Percentiles rank a stretch among this genome's conserved stretches.
Evolutionary conservation across 2,888 invertebrate species (phyloP).

Genomic region (Syrphus vitripennis): DNA sequence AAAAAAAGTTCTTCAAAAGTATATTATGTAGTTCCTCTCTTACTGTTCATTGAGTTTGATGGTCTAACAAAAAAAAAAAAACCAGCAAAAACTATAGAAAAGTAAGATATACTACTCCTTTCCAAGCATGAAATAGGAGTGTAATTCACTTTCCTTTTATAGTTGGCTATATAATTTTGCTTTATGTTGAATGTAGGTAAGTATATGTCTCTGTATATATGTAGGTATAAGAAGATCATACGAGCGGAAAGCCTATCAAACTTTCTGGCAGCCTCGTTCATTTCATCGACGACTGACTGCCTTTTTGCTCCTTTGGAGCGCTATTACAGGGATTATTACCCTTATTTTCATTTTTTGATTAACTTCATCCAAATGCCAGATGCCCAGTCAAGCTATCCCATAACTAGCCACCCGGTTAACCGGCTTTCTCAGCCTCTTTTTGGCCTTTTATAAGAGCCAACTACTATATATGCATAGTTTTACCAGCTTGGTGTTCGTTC

Average conservation of each 20-base stretch:
- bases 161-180: neutral
- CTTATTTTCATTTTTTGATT: slow-evolving; percentile 35
- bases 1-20: slow-evolving; percentile 26
- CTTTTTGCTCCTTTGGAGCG: neutral
- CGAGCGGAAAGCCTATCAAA: slow-evolving; percentile 34
- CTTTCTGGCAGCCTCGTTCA: slow-evolving; percentile 25
- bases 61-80: neutral
- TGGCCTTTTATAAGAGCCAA: neutral
- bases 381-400: slow-evolving; percentile 17
- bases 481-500: neutral
- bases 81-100: neutral
- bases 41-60: neutral
- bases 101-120: neutral
- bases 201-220: neutral
- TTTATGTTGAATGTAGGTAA: neutral
- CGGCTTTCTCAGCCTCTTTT: slow-evolving; percentile 1
- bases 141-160: slow-evolving; percentile 37
- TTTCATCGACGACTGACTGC: slow-evolving; percentile 14
- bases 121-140: slow-evolving; percentile 18
- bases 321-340: slow-evolving; percentile 53
- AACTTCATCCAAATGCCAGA: slow-evolving; percentile 39
- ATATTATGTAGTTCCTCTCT: neutral
- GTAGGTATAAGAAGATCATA: neutral
- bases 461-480: slow-evolving; percentile 7
- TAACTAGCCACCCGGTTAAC: slow-evolving; percentile 28